A percentile compares a stretch with the other conserved stretches of the same genome.
Evolutionary conservation across 2,888 invertebrate species (phyloP).

Genomic region (Tipula unca): DNA sequence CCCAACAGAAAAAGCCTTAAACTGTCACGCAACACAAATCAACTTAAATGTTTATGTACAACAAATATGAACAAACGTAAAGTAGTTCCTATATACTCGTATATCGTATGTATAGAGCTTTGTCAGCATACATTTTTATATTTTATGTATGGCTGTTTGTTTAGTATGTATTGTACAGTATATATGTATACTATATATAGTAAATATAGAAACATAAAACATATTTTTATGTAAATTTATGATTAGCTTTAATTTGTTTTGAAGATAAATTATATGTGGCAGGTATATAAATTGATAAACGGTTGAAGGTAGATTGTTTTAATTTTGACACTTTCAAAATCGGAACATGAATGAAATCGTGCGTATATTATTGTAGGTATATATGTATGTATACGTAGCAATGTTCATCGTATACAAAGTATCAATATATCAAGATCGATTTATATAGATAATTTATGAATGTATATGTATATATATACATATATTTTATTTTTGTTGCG

Average conservation of each 20-base stretch:
- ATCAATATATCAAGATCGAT: not conserved
- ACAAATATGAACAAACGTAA: not conserved
- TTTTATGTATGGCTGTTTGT: not conserved
- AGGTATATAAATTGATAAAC: not conserved
- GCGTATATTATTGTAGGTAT: too few species aligned
- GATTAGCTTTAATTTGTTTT: not conserved
- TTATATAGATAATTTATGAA: not conserved
- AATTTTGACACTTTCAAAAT: not conserved
- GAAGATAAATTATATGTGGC: not conserved
- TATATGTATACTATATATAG: not conserved
- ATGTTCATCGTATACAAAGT: not conserved
- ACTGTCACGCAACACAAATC: constrained; percentile 8
- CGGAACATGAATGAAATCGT: too few species aligned
- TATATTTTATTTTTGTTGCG: not conserved
- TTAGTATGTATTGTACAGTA: not conserved
- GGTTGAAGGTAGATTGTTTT: not conserved
- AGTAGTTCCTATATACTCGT: not conserved
- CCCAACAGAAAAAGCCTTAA: not conserved
- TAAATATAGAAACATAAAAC: not conserved
- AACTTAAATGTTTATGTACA: not conserved
- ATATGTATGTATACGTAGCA: not conserved
- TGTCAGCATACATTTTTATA: not conserved
- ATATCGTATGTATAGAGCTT: not conserved
- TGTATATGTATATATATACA: too few species aligned
- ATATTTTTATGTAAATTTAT: not conserved